Conservation (phyloP, 2,113 vertebrate species). For the Bubalus kerabau region DNA sequence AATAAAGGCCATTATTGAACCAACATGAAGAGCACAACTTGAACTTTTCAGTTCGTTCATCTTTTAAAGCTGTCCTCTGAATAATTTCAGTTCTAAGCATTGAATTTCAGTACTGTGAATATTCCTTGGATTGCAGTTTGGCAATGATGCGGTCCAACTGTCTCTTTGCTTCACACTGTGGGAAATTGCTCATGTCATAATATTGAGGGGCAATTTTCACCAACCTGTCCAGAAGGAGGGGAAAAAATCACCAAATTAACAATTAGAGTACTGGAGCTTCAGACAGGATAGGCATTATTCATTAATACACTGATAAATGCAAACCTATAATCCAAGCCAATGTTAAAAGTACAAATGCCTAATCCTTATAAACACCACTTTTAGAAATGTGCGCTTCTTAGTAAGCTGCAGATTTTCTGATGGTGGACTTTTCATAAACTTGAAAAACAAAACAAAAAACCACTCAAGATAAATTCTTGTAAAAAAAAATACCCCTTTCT, state of each 20-base stretch:
- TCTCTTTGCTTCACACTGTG: conserved; percentile 97
- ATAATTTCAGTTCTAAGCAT: conserved; percentile 81
- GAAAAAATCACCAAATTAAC: conserved; percentile 65
- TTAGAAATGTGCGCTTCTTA: not conserved
- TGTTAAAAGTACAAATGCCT: not conserved
- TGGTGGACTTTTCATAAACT: not conserved
- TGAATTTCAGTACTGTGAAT: conserved; percentile 91
- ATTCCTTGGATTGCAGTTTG: conserved; percentile 97
- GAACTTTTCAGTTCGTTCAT: conserved; percentile 82
- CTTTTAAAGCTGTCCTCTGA: conserved; percentile 85
- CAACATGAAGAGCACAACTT: conserved; percentile 87
- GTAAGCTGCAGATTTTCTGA: not conserved
- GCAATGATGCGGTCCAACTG: conserved; percentile 97
- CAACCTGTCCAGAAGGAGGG: conserved; percentile 86
- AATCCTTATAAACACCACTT: not conserved
- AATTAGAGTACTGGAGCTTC: not conserved
- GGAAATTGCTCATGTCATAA: conserved; percentile 99
- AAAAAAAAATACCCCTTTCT: not conserved
- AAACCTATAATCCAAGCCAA: not conserved
- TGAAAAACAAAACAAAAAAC: not conserved
- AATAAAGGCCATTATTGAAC: conserved; percentile 89
- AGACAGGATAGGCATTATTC: not conserved
- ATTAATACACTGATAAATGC: not conserved
- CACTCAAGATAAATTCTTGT: not conserved
- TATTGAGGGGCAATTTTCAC: conserved; percentile 97